phyloP scores from a whole-genome alignment of 1,140 invertebrate species.

The Drosophila willistoni region DNA sequence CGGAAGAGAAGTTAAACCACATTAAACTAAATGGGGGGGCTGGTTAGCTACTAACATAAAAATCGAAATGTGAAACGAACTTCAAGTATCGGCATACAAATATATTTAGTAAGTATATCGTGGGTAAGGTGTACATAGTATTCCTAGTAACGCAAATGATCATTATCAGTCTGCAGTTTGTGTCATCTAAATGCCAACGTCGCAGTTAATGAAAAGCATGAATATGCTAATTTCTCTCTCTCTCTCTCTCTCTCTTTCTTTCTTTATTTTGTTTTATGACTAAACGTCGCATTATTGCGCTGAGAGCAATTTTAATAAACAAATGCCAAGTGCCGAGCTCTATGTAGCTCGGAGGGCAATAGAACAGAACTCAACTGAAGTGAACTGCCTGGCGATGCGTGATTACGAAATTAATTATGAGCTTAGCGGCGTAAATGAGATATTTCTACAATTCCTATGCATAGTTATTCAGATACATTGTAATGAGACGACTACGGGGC shows the following conservation, averaged over 20 bases:
- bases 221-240: constrained; percentile 67
- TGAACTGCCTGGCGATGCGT: constrained; percentile 30
- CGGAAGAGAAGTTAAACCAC: constrained; percentile 37
- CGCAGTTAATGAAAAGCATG: constrained; percentile 53
- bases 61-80: constrained; percentile 26
- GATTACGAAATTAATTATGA: constrained; percentile 63
- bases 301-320: constrained; percentile 63
- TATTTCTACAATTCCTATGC: constrained; percentile 18
- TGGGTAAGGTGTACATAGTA: not conserved
- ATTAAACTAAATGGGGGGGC: constrained; percentile 24
- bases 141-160: not conserved
- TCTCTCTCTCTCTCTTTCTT: constrained; percentile 18
- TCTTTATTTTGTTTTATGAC: constrained; percentile 41
- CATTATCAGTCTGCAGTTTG: constrained; percentile 50
- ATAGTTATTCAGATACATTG: constrained; percentile 4
- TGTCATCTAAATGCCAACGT: constrained; percentile 40
- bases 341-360: constrained; percentile 14
- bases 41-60: constrained; percentile 30
- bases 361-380: constrained; percentile 18
- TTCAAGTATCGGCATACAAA: not conserved
- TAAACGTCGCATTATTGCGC: constrained; percentile 43
- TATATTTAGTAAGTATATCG: not conserved
- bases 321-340: constrained; percentile 56
- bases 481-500: not conserved
- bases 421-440: constrained; percentile 46